Base-by-base conservation (phyloP, 2,113 vertebrate species). In the Chamaea fasciata region DNA sequence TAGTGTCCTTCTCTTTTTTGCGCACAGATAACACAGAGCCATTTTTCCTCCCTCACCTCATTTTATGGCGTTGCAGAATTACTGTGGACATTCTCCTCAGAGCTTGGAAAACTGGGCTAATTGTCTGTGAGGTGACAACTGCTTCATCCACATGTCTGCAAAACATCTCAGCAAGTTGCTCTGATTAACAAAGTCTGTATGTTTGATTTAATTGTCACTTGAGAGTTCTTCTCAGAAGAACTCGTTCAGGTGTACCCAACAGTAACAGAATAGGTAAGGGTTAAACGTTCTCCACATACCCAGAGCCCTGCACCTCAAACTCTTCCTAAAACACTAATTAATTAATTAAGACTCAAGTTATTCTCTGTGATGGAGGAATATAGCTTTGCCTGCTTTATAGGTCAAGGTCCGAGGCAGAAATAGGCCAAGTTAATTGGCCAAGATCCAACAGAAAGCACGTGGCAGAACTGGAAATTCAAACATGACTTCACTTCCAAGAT, bases 171-270 rank as follows among this genome's bases (percentile, higher is more conserved):
- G 81, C 65, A 69, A 92, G 69, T 53, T 17, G 9, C 82, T 87
- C 52, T 65, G 82, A 75, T 78, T 75, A 92, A 87, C 52, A 56
- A 71, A 92, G 65, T 91, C 64, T 64, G 49, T 57, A 64, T 55
- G 76, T 81, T 74, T 95, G 65, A 94, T 87, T 84, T 78, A 87
- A 94, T 84, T 95, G 76, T 92, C 83, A 78, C 46, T 62, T 60
- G 44, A 84, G 77, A 84, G 89, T 49, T 84, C 46, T 88, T 77
- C 83, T 63, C 50, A 55, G 79, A 79, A 85, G 62, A 94, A 75
- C 41, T 79, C 9, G 2, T 75, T 89, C 77, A 82, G 81, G 84
- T 68, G 52, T 84, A 81, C 37, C 65, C 65, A 75, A 37, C 0
- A 41, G n/a, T 75, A 75, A 82, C 12, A 89, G 60, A 95, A 75